Evolutionary conservation across 2,113 vertebrate genomes (phyloP).

Genomic region (Nesoenas mayeri): DNA sequence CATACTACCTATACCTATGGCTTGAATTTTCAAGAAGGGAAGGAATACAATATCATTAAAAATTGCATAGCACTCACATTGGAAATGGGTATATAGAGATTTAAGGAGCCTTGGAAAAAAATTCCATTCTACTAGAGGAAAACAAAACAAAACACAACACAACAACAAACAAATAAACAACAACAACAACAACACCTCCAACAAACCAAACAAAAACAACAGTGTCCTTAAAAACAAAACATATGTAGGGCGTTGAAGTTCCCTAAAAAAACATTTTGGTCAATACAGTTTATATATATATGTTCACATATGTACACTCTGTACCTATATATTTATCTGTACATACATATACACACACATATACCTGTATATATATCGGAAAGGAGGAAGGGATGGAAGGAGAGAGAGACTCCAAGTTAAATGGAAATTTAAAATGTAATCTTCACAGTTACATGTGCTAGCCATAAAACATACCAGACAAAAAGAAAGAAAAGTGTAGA

Average conservation of each 20-base stretch:
- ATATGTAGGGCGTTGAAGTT: not conserved
- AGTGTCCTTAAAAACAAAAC: not conserved
- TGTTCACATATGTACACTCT: no score
- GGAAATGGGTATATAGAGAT: not conserved
- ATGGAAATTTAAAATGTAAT: not conserved
- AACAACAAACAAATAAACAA: not conserved
- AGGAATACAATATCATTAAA: not conserved
- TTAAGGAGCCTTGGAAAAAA: not conserved
- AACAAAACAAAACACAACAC: no score
- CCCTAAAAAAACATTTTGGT: not conserved
- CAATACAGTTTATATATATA: not conserved
- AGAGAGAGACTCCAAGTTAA: not conserved
- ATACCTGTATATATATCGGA: not conserved
- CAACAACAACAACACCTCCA: no score
- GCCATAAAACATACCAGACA: not conserved
- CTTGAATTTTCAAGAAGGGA: not conserved
- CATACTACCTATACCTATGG: not conserved
- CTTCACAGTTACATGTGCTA: not conserved
- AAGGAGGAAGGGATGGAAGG: not conserved
- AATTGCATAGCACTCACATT: not conserved
- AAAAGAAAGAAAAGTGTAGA: not conserved
- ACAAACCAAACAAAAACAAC: not conserved
- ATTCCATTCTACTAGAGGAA: not conserved
- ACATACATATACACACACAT: not conserved
- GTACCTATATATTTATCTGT: no score